Base-by-base conservation (phyloP, 1,140 invertebrate genomes). In the Pogonomyrmex californicus region DNA sequence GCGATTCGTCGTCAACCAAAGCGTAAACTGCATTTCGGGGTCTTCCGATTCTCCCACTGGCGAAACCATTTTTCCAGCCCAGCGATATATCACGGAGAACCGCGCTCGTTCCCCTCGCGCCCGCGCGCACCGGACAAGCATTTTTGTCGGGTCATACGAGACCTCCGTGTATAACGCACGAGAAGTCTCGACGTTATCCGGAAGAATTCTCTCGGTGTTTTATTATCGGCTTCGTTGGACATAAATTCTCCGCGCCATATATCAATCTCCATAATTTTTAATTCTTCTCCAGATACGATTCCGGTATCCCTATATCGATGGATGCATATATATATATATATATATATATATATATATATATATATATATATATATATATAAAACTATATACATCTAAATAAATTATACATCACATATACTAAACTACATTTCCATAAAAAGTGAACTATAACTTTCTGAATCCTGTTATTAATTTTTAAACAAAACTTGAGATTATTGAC, bases 1-100 rank as follows among this genome's bases (percentile, higher is more conserved):
- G 89, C 86, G 88, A 77, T 89, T 87, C 88, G 88, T 88, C 77
- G 90, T 89, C 86, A 82, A 88, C 77, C 85, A 88, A 89, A 91
- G 87, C 87, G 91, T 92, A 88, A 92, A 91, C 88, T 88, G 87
- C 86, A 85, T 92, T 92, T 91, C 87, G 78, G 78, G 71, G 85
- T 87, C 85, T 86, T 62, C 68, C 81, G 78, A 63, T 82, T 62
- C 79, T 71, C 60, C 17, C 73, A 54, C 60, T 54, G 71, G 85
- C 56, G 56, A 77, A 85, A 85, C 88, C 85, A 88, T 92, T 92
- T 91, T 90, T 91, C 90, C 87, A 78, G 71, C 60, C 62, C 78
- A 41, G 62, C 75, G 54, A 88, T 92, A 90, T 90, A 92, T 92
- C 88, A 89, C 65, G 51, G 70, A 30, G 77, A 75, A 82, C 58